A percentile compares a stretch with the other conserved stretches of the same genome.
Conservation (phyloP, 2,113 vertebrate species). For the Bolborhynchus lineola region DNA sequence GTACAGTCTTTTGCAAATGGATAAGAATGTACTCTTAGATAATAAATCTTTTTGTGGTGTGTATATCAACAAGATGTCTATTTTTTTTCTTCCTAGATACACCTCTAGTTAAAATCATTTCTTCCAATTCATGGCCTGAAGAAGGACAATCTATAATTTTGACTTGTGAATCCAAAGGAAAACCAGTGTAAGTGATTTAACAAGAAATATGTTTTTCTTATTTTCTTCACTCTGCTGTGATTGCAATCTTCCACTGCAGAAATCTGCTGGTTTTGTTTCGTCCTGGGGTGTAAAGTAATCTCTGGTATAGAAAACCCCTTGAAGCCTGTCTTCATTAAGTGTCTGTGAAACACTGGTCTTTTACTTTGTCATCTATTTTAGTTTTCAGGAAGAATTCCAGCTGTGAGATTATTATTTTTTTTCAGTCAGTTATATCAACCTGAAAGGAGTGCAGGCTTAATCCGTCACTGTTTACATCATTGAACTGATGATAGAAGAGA, state of each 20-base stretch:
- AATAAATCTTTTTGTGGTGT: constrained; percentile 8
- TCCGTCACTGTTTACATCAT: constrained; percentile 44
- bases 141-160: constrained; percentile 95
- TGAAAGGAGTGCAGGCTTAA: constrained; percentile 44
- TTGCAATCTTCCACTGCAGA: constrained; percentile 49
- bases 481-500: constrained; percentile 21
- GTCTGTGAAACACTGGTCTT: constrained; percentile 48
- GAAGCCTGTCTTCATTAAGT: constrained; percentile 69
- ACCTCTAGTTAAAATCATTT: constrained; percentile 90
- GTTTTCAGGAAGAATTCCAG: constrained; percentile 58
- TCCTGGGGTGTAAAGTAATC: constrained; percentile 54
- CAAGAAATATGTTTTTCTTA: constrained; percentile 52
- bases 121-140: constrained; percentile 89
- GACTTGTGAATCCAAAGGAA: constrained; percentile 96
- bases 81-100: constrained; percentile 82
- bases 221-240: constrained; percentile 60
- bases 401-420: neutral
- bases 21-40: neutral
- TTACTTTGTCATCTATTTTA: constrained; percentile 61
- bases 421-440: constrained; percentile 36
- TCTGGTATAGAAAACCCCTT: constrained; percentile 44
- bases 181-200: constrained; percentile 91
- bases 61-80: constrained; percentile 57
- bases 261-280: constrained; percentile 36
- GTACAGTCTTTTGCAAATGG: neutral